Percentiles rank a stretch among this genome's conserved stretches.
phyloP scores from a whole-genome alignment of 2,797 vertebrate genomes.

The Semotilus atromaculatus region DNA sequence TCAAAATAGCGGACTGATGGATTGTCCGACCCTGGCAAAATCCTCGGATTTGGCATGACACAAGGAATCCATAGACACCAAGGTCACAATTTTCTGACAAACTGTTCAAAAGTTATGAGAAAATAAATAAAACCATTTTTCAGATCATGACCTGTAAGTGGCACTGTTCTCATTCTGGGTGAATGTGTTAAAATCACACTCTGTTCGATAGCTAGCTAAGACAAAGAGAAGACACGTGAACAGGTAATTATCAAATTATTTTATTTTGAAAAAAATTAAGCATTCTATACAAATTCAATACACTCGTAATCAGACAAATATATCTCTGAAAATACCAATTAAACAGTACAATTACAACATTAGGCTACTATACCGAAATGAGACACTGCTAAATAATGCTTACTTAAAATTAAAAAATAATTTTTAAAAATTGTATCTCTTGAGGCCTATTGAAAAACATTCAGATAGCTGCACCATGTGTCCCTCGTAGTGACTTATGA shows the following conservation, averaged over 20 bases:
- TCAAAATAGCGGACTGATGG: too few species aligned
- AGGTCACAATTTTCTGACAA: too few species aligned
- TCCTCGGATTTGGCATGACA: too few species aligned
- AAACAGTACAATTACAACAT: slow-evolving; percentile 5
- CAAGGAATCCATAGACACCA: too few species aligned
- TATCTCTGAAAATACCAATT: not conserved
- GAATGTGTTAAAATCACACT: not conserved
- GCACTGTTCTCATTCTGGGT: not conserved
- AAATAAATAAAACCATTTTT: too few species aligned
- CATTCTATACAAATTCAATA: slow-evolving; percentile 19
- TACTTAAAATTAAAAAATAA: not conserved
- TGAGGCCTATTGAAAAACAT: not conserved
- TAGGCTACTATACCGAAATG: not conserved
- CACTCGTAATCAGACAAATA: slow-evolving; percentile 17
- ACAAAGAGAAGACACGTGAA: not conserved
- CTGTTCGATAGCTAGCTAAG: not conserved
- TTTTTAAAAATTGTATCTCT: not conserved
- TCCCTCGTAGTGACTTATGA: not conserved
- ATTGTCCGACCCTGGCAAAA: too few species aligned
- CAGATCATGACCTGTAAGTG: too few species aligned
- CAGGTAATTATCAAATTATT: slow-evolving; percentile 1
- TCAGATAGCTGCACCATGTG: slow-evolving; percentile 1
- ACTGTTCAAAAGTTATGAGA: too few species aligned
- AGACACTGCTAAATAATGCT: not conserved
- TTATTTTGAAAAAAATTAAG: not conserved